Evolutionary conservation across 1,140 invertebrate species (phyloP).

Genomic region (Sinonovacula constricta): DNA sequence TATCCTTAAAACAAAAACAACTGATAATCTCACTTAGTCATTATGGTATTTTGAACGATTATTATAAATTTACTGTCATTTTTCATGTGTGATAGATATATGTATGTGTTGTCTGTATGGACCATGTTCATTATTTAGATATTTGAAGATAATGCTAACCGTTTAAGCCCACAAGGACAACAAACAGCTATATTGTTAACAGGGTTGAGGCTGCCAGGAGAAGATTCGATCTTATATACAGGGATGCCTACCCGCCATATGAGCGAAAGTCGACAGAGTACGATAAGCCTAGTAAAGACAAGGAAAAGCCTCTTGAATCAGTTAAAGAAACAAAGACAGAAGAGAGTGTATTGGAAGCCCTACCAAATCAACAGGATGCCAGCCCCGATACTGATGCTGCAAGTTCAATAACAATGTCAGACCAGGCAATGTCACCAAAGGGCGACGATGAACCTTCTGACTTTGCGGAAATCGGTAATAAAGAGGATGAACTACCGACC

Average conservation of each 20-base stretch:
- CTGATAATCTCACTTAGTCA: too few species aligned
- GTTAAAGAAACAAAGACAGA: slow-evolving; percentile 12
- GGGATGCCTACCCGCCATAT: slow-evolving; percentile 37
- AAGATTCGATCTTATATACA: slow-evolving; percentile 36
- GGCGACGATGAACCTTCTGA: slow-evolving; percentile 10
- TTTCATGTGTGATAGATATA: too few species aligned
- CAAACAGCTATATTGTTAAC: slow-evolving; percentile 43
- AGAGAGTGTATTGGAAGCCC: neutral
- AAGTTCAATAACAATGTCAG: slow-evolving; percentile 41
- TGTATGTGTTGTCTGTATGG: too few species aligned
- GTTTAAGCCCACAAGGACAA: too few species aligned
- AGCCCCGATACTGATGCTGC: slow-evolving; percentile 43
- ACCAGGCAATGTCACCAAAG: slow-evolving; percentile 24
- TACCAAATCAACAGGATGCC: slow-evolving; percentile 14
- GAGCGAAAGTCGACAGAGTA: slow-evolving; percentile 8
- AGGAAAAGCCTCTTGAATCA: slow-evolving; percentile 15
- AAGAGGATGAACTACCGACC: neutral
- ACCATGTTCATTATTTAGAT: neutral
- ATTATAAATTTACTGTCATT: too few species aligned
- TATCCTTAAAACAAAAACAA: too few species aligned
- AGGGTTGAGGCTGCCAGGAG: slow-evolving; percentile 39
- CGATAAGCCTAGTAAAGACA: slow-evolving; percentile 1
- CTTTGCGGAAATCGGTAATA: slow-evolving; percentile 25
- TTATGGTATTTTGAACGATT: too few species aligned
- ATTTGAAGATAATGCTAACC: too few species aligned